A percentile compares a stretch with the other conserved stretches of the same genome.
Conservation (phyloP, 1,140 invertebrate species). For the Elymnias hypermnestra region DNA sequence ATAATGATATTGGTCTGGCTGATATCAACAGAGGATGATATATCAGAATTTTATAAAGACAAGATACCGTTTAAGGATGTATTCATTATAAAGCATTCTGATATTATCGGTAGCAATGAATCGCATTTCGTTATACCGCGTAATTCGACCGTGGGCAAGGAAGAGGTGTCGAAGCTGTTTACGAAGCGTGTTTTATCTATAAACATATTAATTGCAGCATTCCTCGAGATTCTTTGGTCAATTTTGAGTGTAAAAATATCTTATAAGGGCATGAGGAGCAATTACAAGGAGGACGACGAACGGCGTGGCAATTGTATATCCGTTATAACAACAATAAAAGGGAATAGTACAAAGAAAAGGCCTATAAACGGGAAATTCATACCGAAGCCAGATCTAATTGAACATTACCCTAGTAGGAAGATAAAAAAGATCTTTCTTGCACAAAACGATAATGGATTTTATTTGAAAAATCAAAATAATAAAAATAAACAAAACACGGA, state of each 20-base stretch:
- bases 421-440: slow-evolving; percentile 74
- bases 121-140: slow-evolving; percentile 53
- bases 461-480: slow-evolving; percentile 71
- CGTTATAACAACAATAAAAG: slow-evolving; percentile 74
- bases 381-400: slow-evolving; percentile 71
- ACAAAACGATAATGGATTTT: slow-evolving; percentile 68
- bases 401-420: slow-evolving; percentile 73
- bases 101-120: slow-evolving; percentile 50
- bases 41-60: slow-evolving; percentile 60
- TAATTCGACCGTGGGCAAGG: slow-evolving; percentile 30
- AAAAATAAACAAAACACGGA: slow-evolving; percentile 60
- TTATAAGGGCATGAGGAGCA: slow-evolving; percentile 78
- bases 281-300: slow-evolving; percentile 75
- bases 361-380: slow-evolving; percentile 65
- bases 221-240: slow-evolving; percentile 79
- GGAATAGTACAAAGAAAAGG: slow-evolving; percentile 62
- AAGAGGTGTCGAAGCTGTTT: slow-evolving; percentile 45
- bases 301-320: slow-evolving; percentile 65
- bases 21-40: slow-evolving; percentile 42
- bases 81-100: slow-evolving; percentile 49
- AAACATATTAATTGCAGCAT: slow-evolving; percentile 78
- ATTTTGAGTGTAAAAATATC: slow-evolving; percentile 77
- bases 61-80: slow-evolving; percentile 57
- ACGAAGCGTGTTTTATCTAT: slow-evolving; percentile 70
- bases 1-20: slow-evolving; percentile 58